Evolutionary conservation across 1,140 invertebrate species (phyloP).

Genomic region (Drosophila prosaltans): DNA sequence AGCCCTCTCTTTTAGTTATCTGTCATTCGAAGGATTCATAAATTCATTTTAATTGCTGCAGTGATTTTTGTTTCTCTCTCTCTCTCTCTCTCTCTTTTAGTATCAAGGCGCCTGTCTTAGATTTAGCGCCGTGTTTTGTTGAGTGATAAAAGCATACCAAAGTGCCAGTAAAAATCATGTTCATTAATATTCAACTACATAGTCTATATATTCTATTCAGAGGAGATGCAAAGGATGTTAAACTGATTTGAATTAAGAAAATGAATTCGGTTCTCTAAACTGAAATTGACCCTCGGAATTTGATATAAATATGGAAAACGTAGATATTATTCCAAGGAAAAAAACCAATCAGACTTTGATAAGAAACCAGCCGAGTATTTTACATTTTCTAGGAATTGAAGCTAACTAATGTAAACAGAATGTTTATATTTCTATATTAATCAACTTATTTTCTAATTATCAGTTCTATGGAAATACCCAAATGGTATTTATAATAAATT

Average conservation of each 20-base stretch:
- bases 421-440: too few relatives aligned
- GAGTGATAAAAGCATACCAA: conserved; percentile 56
- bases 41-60: conserved; percentile 80
- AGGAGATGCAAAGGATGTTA: neutral
- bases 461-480: neutral
- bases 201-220: conserved; percentile 15
- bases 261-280: neutral
- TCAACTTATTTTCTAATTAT: neutral
- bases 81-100: conserved; percentile 27
- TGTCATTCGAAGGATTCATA: conserved; percentile 70
- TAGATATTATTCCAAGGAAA: too few relatives aligned
- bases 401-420: too few relatives aligned
- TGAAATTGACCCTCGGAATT: neutral
- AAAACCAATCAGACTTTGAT: too few relatives aligned
- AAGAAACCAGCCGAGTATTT: too few relatives aligned
- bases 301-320: too few relatives aligned
- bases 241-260: neutral
- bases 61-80: conserved; percentile 55
- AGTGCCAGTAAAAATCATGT: conserved; percentile 69
- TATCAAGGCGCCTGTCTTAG: conserved; percentile 25
- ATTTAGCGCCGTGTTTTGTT: conserved; percentile 49
- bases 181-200: conserved; percentile 78
- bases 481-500: neutral
- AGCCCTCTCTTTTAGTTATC: conserved; percentile 41
- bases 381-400: neutral